Evolutionary conservation across 2,888 invertebrate species (phyloP).

Genomic region (Callyntrura guangdongensis): DNA sequence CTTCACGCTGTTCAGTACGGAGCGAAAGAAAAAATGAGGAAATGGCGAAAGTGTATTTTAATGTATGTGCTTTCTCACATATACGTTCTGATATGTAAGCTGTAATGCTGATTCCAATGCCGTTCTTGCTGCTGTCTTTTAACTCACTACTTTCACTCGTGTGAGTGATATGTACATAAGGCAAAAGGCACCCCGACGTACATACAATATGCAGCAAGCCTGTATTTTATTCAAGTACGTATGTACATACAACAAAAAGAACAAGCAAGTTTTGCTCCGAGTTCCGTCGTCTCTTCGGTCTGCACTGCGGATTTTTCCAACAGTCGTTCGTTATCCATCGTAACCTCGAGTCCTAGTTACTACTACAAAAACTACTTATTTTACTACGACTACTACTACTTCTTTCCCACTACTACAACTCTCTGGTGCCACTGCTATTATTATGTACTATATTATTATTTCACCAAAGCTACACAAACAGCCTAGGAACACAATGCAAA

Average conservation of each 20-base stretch:
- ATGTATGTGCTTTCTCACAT: constrained; percentile 27
- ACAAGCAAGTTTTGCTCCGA: constrained; percentile 72
- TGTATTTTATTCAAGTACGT: constrained; percentile 61
- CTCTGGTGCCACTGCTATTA: constrained; percentile 60
- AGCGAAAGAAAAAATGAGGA: constrained; percentile 49
- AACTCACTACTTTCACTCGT: constrained; percentile 28
- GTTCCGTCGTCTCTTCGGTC: constrained; percentile 82
- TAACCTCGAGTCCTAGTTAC: constrained; percentile 80
- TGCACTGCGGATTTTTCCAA: constrained; percentile 84
- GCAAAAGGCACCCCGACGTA: background rate
- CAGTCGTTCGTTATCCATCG: constrained; percentile 83
- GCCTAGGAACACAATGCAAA: constrained; percentile 64
- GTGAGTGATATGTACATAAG: background rate
- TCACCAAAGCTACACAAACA: constrained; percentile 50
- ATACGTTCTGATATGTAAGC: constrained; percentile 54
- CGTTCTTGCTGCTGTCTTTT: constrained; percentile 36
- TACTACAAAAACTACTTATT: constrained; percentile 74
- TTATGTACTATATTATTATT: constrained; percentile 62
- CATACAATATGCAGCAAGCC: background rate
- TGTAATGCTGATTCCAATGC: constrained; percentile 53
- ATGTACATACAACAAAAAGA: constrained; percentile 32
- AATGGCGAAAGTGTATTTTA: constrained; percentile 58
- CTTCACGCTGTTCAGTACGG: constrained; percentile 49
- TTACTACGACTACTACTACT: constrained; percentile 69
- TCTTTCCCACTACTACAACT: constrained; percentile 58